Base-by-base conservation (phyloP, 2,888 invertebrate species). In the Amphiduros pacificus region DNA sequence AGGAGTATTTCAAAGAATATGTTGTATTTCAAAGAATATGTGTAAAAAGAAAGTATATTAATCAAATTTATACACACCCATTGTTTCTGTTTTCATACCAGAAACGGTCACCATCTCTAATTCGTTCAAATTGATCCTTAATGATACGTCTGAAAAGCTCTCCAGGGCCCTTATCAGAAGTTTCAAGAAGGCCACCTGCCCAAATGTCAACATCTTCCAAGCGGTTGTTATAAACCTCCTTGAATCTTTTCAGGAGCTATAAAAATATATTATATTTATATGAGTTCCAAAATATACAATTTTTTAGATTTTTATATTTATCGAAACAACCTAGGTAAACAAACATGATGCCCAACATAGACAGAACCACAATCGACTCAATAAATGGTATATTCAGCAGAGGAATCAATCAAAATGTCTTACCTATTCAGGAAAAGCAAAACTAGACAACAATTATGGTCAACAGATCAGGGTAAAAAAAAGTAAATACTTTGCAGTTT, bases 181-280 rank as follows among this genome's bases (percentile, higher is more conserved):
- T 71, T 78, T 87, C 87, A 55, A 87, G 70, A 60, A 87, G 84
- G 17, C 87, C 87, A 22, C 86, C 87, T 36, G 86, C 80, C 86
- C 86, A 87, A 14, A 85, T 74, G 74, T 87, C 87, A 49, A 87
- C 80, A 58, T 85, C 79, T 64, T 84, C 72, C 41, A 84, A 74
- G 32, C 31, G 31, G 36, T 51, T 31, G 0, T 82, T 71, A 66
- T 85, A 84, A 22, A 85, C 62, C 9, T 67, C 55, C 26, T 55
- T 51, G 44, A 85, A 73, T 36, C 68, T 65, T 6, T 61, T 57
- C 20, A 73, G 54, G 6, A 76, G 36, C 36, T 36, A 36, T 36
- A 36, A 14, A 36, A 17, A 17, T 36, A 17, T 36, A 36, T 17
- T 36, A 36, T 36, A 36, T 36, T 14, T 36, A 36, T 36, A 9